phyloP scores from a whole-genome alignment of 2,888 invertebrate species.

The Diarsia mendica region DNA sequence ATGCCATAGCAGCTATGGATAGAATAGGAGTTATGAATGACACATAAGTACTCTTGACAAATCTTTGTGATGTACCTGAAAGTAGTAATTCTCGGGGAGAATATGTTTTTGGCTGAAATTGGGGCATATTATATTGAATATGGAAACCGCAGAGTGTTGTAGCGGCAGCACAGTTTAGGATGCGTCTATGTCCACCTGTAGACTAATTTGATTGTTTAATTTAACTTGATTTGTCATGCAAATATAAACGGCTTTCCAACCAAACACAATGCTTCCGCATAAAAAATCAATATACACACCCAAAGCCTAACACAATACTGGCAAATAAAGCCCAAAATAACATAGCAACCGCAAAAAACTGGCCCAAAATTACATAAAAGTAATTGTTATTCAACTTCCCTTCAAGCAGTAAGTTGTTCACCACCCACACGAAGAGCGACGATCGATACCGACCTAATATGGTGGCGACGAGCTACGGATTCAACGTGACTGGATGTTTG shows the following conservation, averaged over 20 bases:
- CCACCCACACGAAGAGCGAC: constrained; percentile 26
- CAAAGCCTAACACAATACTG: neutral
- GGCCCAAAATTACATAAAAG: constrained; percentile 19
- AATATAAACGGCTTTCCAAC: neutral
- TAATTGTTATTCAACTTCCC: constrained; percentile 37
- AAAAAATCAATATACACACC: constrained; percentile 3
- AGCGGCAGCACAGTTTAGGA: neutral
- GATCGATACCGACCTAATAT: constrained; percentile 43
- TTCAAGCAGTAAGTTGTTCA: constrained; percentile 15
- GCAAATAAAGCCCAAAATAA: constrained; percentile 30
- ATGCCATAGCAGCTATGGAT: no score
- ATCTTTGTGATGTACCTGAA: neutral
- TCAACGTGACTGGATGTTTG: constrained; percentile 6
- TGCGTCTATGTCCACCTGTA: neutral
- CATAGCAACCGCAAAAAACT: constrained; percentile 23
- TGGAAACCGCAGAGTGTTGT: neutral
- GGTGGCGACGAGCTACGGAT: constrained; percentile 8
- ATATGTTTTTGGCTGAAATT: neutral
- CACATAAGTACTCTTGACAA: neutral
- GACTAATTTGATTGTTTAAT: neutral
- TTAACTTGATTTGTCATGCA: neutral
- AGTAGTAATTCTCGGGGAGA: neutral
- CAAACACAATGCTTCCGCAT: neutral
- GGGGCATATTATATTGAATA: no score
- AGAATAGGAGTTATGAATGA: neutral